Conservation (phyloP, 2,797 vertebrate genomes). For the Crocodylus rhombifer region DNA sequence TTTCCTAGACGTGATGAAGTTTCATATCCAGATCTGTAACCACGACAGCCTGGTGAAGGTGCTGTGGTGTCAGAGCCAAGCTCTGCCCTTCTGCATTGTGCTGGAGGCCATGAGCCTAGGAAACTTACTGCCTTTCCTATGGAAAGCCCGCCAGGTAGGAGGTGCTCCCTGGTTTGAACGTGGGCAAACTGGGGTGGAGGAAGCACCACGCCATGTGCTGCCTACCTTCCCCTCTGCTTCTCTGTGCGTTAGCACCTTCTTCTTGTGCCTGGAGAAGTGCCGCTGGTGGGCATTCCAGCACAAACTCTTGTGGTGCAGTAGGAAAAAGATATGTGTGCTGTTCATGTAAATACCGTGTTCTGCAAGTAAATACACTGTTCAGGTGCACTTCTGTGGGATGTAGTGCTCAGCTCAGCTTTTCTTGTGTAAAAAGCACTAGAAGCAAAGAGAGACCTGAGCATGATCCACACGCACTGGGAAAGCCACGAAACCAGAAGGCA, state of each 20-base stretch:
- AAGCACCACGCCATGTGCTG: background rate
- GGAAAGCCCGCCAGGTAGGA: conserved; percentile 13
- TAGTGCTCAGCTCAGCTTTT: too few relatives aligned
- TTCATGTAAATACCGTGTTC: too few relatives aligned
- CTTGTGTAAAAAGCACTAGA: too few relatives aligned
- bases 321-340: too few relatives aligned
- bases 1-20: conserved; percentile 27
- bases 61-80: conserved; percentile 8
- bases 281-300: too few relatives aligned
- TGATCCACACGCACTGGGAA: too few relatives aligned
- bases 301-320: too few relatives aligned
- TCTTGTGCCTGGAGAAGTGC: too few relatives aligned
- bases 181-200: background rate
- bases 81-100: background rate
- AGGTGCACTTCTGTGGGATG: too few relatives aligned
- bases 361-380: too few relatives aligned
- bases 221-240: background rate
- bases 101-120: conserved; percentile 20
- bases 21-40: conserved; percentile 27
- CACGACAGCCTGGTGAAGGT: conserved; percentile 26
- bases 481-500: too few relatives aligned
- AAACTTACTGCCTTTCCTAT: conserved; percentile 5
- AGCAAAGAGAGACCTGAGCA: too few relatives aligned
- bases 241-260: background rate
- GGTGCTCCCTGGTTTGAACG: background rate